Base-by-base conservation (phyloP, 2,797 vertebrate species). In the Hylomyscus alleni region DNA sequence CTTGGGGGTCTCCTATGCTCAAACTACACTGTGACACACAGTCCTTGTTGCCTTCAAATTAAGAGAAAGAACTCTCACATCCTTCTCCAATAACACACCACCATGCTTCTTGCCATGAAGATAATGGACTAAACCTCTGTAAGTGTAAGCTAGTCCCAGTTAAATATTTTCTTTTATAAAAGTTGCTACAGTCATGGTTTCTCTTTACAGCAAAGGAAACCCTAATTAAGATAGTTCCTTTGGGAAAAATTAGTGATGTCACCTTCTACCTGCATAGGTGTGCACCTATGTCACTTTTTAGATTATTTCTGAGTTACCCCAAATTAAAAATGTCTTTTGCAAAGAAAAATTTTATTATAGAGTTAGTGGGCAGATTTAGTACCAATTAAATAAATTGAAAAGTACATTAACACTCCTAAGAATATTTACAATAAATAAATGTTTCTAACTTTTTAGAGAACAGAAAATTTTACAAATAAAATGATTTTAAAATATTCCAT, bases 291-390 rank as follows among this genome's bases (percentile, higher is more conserved):
- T 97, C 95, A 97, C 93, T 98, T 95, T 96, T 97, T 97, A 95
- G 97, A 60, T 98, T 98, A 97, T 95, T 98, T 98, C 73, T 98
- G 94, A 98, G 89, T 97, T 98, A 97, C 62, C 62, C 97, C 92
- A 98, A 94, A 34, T 97, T 97, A 97, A 98, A 98, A 97, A 83
- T 98, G 40, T 96, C 94, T 97, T 98, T 98, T 96, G 44, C 34
- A 97, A 97, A 81, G 13, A 91, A 97, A 84, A 97, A 91, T 14
- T 96, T 93, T 97, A 95, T 98, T 98, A 97, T 85, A 88, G 17
- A 96, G 96, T 96, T 94, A 90, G 89, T 89, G 97, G 73, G 86
- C 95, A 86, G 37, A 97, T 8, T 8, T 96, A 82, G 20, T 89
- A 77, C 34, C 31, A 73, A 94, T 54, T 95, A 98, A 98, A 87